Percentiles rank a stretch among this genome's conserved stretches.
phyloP scores from a whole-genome alignment of 2,888 invertebrate genomes.

The Nipponacmea schrenckii region DNA sequence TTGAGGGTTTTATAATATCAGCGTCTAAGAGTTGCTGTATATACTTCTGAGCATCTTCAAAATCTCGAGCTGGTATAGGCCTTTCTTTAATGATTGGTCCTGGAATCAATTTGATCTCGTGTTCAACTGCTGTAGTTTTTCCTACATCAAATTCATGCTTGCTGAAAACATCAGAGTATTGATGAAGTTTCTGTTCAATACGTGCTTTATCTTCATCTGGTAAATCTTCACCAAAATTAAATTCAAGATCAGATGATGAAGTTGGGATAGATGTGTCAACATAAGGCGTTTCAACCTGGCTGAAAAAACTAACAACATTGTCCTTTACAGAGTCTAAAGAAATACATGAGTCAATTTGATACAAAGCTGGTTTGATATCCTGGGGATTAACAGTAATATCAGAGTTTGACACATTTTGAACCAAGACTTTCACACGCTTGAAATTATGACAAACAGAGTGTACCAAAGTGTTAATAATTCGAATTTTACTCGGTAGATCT shows the following conservation, averaged over 20 bases:
- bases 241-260: neutral
- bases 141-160: slow-evolving; percentile 14
- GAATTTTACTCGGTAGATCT: neutral
- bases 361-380: neutral
- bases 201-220: neutral
- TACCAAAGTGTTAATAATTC: neutral
- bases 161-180: slow-evolving; percentile 10
- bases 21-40: too few species aligned
- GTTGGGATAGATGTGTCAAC: neutral
- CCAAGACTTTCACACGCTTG: neutral
- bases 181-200: neutral
- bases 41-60: too few species aligned
- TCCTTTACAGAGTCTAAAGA: neutral
- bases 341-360: neutral
- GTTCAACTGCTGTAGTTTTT: slow-evolving; percentile 4
- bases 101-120: slow-evolving; percentile 9
- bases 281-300: neutral
- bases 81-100: neutral
- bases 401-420: neutral
- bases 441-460: neutral
- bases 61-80: too few species aligned
- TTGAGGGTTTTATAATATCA: too few species aligned
- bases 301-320: neutral
- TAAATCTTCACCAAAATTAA: neutral
- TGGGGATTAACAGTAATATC: neutral